These are phyloP conservation scores for Drosophila melanogaster DNA, from an alignment of 1,140 invertebrate species.

Conservation along the genomic window DNA sequence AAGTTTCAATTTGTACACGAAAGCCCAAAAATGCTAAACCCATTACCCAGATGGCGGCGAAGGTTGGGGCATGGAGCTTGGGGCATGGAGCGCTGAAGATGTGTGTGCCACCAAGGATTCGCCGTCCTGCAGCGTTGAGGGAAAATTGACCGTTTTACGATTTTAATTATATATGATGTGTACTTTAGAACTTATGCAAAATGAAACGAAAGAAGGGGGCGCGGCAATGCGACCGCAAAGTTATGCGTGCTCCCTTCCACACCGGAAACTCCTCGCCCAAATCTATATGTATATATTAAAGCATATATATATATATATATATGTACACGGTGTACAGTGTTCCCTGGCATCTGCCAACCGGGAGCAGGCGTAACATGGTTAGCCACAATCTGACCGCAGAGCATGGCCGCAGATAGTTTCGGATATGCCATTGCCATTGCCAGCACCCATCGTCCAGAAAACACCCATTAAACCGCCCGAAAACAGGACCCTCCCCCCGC, in stretches of 20 bases:
- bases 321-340: neutral
- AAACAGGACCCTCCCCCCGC: neutral
- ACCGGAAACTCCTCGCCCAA: neutral
- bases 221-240: conserved; percentile 67
- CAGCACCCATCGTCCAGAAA: conserved; percentile 11
- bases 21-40: conserved; percentile 57
- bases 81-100: neutral
- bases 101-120: conserved; percentile 15
- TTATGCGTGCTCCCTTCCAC: conserved; percentile 56
- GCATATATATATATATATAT: neutral
- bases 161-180: conserved; percentile 84
- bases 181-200: conserved; percentile 84
- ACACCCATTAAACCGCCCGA: conserved; percentile 23
- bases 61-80: neutral
- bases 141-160: conserved; percentile 83
- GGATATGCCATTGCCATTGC: conserved; percentile 52
- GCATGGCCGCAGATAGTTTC: conserved; percentile 78
- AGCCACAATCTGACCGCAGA: conserved; percentile 68
- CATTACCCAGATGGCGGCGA: conserved; percentile 56
- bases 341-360: conserved; percentile 36
- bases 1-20: conserved; percentile 67
- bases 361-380: conserved; percentile 58
- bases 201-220: conserved; percentile 70
- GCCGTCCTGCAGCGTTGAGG: conserved; percentile 25
- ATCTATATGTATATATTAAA: neutral